A percentile compares a stretch with the other conserved stretches of the same genome.
Evolutionary conservation across 2,113 vertebrate species (phyloP).

Genomic region (Lepus europaeus): DNA sequence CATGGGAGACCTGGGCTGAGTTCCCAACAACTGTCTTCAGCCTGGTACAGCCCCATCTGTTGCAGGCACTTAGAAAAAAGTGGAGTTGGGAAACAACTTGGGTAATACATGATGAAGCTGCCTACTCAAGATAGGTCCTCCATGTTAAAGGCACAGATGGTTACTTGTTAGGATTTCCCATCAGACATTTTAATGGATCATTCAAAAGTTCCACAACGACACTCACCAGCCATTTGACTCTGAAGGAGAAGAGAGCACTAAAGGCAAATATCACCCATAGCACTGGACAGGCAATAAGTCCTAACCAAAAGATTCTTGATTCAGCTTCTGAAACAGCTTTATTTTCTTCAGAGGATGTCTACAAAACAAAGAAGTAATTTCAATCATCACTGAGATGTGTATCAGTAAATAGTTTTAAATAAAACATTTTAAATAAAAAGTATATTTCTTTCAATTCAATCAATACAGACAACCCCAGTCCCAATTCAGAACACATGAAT

Average conservation of each 20-base stretch:
- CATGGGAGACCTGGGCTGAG: too few relatives aligned
- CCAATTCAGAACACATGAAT: neutral
- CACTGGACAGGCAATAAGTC: slow-evolving; percentile 93
- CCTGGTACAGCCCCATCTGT: too few relatives aligned
- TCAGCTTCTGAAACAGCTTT: slow-evolving; percentile 92
- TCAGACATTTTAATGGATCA: neutral
- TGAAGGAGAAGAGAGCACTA: slow-evolving; percentile 94
- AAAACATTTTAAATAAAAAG: slow-evolving; percentile 41
- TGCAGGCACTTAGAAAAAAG: neutral
- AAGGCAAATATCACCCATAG: slow-evolving; percentile 97
- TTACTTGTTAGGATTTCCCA: neutral
- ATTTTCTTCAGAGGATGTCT: slow-evolving; percentile 87
- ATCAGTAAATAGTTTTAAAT: slow-evolving; percentile 6
- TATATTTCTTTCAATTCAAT: slow-evolving; percentile 36
- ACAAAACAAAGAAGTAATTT: neutral
- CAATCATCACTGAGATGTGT: slow-evolving; percentile 5
- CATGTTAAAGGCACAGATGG: too few relatives aligned
- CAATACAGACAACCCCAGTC: slow-evolving; percentile 29
- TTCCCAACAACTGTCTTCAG: too few relatives aligned
- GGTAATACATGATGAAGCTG: neutral
- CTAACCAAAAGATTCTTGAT: slow-evolving; percentile 96
- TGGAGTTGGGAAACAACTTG: neutral
- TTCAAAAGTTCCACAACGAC: neutral
- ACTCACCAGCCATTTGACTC: slow-evolving; percentile 98
- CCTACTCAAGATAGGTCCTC: neutral